Conservation (phyloP, 2,888 invertebrate species). For the Caenorhabditis imperialis region DNA sequence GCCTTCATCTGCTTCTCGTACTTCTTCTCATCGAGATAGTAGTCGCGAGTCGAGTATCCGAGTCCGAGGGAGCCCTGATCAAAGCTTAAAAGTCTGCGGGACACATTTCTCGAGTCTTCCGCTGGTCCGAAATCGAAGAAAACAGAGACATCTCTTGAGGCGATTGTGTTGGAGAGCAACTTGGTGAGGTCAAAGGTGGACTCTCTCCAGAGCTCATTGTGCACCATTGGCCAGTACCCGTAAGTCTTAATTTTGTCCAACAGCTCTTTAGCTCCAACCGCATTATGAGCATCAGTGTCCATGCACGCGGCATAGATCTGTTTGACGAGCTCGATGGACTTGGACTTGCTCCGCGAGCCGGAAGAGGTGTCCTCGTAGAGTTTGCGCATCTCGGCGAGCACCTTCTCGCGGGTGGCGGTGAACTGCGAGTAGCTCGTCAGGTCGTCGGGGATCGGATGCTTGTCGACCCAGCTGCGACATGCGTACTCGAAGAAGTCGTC, state of each 20-base stretch:
- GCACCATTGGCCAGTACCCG: constrained; percentile 75
- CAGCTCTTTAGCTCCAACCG: constrained; percentile 64
- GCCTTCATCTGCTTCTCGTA: constrained; percentile 77
- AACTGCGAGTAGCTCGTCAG: constrained; percentile 72
- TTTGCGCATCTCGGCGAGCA: constrained; percentile 67
- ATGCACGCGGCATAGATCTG: constrained; percentile 71
- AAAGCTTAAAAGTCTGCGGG: constrained; percentile 64
- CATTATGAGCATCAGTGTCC: constrained; percentile 66
- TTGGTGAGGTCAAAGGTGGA: constrained; percentile 59
- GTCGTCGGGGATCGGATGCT: constrained; percentile 71
- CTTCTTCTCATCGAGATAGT: constrained; percentile 74
- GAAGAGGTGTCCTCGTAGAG: constrained; percentile 70
- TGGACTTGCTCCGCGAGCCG: constrained; percentile 63
- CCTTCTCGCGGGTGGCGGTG: constrained; percentile 72
- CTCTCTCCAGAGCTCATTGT: constrained; percentile 56
- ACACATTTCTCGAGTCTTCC: constrained; percentile 70
- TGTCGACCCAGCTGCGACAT: constrained; percentile 71
- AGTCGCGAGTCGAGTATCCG: constrained; percentile 75
- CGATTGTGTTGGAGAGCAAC: constrained; percentile 65
- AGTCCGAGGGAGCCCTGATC: constrained; percentile 77
- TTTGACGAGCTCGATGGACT: constrained; percentile 70
- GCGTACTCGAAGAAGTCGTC: constrained; percentile 70
- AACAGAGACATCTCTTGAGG: constrained; percentile 68
- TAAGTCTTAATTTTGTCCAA: constrained; percentile 62
- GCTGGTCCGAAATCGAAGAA: constrained; percentile 74